These are phyloP conservation scores for Xestia c-nigrum DNA, from an alignment of 2,888 invertebrate genomes.

Conservation along the genomic window DNA sequence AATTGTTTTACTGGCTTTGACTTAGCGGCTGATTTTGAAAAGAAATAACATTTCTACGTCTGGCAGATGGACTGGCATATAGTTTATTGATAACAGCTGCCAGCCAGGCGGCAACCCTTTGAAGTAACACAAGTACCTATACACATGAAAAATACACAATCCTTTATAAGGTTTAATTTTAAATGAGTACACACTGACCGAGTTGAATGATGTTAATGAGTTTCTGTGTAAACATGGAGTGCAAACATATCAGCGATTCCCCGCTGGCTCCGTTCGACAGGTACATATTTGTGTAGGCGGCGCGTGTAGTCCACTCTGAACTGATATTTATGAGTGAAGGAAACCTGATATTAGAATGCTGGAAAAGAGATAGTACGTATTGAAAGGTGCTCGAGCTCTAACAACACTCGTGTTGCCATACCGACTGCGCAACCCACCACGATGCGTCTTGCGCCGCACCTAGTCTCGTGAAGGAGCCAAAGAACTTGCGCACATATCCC, in stretches of 20 bases:
- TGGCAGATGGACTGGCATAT: constrained; percentile 1
- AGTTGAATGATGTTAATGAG: constrained; percentile 34
- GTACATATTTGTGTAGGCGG: constrained; percentile 18
- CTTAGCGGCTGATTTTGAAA: background rate
- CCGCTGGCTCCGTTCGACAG: background rate
- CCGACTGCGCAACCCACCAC: background rate
- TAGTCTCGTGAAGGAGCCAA: background rate
- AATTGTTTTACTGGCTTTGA: background rate
- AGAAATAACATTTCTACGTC: background rate
- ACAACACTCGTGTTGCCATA: background rate
- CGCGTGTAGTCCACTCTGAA: background rate
- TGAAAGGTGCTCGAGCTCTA: background rate
- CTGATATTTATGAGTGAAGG: background rate
- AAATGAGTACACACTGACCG: constrained; percentile 32
- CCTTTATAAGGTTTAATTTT: constrained; percentile 27
- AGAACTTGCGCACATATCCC: background rate
- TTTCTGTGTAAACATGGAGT: constrained; percentile 9
- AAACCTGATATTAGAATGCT: background rate
- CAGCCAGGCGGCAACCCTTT: background rate
- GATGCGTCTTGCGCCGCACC: background rate
- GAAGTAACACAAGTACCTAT: background rate
- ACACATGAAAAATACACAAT: constrained; percentile 29
- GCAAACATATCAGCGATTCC: constrained; percentile 30
- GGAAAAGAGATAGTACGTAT: background rate
- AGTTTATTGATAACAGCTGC: constrained; percentile 8